Evolutionary conservation across 2,113 vertebrate species (phyloP).

Genomic region (Charadrius vociferus): DNA sequence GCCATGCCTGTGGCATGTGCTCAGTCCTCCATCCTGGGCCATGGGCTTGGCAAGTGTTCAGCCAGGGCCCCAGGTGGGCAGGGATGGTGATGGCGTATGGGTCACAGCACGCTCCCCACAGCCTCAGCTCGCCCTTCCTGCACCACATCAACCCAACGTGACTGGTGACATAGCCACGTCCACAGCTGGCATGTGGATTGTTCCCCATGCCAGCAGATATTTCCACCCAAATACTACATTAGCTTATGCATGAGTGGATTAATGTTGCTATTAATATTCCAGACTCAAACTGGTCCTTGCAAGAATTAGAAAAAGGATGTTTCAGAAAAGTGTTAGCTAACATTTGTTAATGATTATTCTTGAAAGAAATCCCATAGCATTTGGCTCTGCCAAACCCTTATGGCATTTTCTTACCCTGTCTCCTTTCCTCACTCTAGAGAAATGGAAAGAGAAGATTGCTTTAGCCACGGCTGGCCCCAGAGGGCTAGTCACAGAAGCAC

Average conservation of each 20-base stretch:
- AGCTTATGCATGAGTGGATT: background rate
- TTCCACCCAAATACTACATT: background rate
- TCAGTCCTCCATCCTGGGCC: too few relatives aligned
- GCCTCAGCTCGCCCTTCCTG: background rate
- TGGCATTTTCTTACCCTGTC: background rate
- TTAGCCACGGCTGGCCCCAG: background rate
- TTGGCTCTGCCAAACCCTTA: background rate
- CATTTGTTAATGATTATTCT: constrained; percentile 3
- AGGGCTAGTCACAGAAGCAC: background rate
- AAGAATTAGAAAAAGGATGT: background rate
- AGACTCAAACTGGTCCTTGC: background rate
- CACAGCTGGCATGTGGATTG: background rate
- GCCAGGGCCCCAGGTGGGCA: too few relatives aligned
- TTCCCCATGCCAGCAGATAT: background rate
- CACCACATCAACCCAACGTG: accelerated
- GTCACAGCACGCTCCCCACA: accelerated
- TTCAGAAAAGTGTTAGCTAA: background rate
- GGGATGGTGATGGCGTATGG: accelerated
- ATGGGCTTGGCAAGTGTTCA: accelerated
- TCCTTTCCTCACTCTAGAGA: background rate
- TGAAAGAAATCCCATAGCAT: background rate
- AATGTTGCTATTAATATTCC: constrained; percentile 11
- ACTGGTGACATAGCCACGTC: accelerated
- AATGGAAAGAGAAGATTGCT: background rate
- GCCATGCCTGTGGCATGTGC: background rate